These are phyloP conservation scores for Embiotoca jacksoni DNA, from an alignment of 2,113 vertebrate genomes.

Conservation along the genomic window DNA sequence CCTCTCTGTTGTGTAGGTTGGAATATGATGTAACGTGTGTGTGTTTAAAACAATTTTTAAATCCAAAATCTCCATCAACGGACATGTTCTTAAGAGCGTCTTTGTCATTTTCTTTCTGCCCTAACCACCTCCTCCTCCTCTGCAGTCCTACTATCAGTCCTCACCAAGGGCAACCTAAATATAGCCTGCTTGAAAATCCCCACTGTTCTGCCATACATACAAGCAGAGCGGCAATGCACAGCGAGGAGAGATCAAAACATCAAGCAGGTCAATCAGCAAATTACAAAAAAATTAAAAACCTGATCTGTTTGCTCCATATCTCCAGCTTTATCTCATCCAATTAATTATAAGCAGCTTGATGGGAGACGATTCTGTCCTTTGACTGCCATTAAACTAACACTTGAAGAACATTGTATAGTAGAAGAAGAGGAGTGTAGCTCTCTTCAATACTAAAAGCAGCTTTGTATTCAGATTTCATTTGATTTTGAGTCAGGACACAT, in stretches of 20 bases:
- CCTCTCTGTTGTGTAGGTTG: background rate
- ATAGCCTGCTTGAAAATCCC: constrained; percentile 68
- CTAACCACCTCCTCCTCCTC: constrained; percentile 47
- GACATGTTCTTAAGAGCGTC: constrained; percentile 4
- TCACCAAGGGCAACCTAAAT: constrained; percentile 76
- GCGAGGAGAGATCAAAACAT: background rate
- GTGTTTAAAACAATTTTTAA: background rate
- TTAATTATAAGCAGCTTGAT: background rate
- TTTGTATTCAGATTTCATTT: background rate
- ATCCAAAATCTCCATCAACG: background rate
- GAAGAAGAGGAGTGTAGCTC: background rate
- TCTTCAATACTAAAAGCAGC: background rate
- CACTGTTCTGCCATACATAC: constrained; percentile 48
- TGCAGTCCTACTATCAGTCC: constrained; percentile 52
- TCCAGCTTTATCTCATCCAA: background rate
- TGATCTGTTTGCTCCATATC: background rate
- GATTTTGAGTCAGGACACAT: constrained; percentile 21
- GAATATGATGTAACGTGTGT: background rate
- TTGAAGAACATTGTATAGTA: background rate
- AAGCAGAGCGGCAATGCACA: constrained; percentile 18
- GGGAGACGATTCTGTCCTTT: background rate
- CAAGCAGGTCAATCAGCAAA: background rate
- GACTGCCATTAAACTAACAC: background rate
- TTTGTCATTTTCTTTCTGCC: constrained; percentile 35
- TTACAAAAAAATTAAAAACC: background rate